phyloP scores from a whole-genome alignment of 2,888 invertebrate genomes.

The Dryomyza anilis region DNA sequence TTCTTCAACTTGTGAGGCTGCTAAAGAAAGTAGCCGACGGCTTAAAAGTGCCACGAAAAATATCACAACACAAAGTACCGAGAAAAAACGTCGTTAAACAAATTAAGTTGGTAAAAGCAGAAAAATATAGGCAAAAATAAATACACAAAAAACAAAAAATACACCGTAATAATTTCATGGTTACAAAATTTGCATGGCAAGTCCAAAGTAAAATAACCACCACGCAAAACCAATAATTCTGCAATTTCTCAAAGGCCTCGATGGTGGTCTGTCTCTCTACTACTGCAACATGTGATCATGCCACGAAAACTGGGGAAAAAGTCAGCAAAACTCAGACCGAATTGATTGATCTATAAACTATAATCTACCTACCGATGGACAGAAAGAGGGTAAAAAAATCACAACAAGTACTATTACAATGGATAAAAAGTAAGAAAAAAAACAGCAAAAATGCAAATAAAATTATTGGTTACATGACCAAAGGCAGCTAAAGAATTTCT shows the following conservation, averaged over 20 bases:
- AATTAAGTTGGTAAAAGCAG: background rate
- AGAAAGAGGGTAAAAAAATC: background rate
- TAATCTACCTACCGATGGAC: too few relatives aligned
- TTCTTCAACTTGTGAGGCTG: too few relatives aligned
- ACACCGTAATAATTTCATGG: background rate
- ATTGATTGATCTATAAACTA: slow-evolving; percentile 39
- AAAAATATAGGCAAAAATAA: background rate
- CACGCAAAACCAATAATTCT: slow-evolving; percentile 54
- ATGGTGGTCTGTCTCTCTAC: too few relatives aligned
- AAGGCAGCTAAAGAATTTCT: background rate
- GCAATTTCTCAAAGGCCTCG: slow-evolving; percentile 55
- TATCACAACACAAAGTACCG: background rate
- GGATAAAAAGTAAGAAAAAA: background rate
- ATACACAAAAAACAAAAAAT: background rate
- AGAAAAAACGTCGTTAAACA: slow-evolving; percentile 3
- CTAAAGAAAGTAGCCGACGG: background rate
- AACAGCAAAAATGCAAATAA: slow-evolving; percentile 18
- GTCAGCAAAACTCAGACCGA: slow-evolving; percentile 21
- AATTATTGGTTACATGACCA: slow-evolving; percentile 40
- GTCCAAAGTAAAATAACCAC: background rate
- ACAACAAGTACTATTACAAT: background rate
- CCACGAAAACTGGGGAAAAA: background rate
- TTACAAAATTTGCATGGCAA: background rate
- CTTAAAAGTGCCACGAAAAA: background rate
- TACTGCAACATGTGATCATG: too few relatives aligned